These are phyloP conservation scores for Radopholus similis DNA, from an alignment of 1,140 invertebrate genomes.

Conservation along the genomic window DNA sequence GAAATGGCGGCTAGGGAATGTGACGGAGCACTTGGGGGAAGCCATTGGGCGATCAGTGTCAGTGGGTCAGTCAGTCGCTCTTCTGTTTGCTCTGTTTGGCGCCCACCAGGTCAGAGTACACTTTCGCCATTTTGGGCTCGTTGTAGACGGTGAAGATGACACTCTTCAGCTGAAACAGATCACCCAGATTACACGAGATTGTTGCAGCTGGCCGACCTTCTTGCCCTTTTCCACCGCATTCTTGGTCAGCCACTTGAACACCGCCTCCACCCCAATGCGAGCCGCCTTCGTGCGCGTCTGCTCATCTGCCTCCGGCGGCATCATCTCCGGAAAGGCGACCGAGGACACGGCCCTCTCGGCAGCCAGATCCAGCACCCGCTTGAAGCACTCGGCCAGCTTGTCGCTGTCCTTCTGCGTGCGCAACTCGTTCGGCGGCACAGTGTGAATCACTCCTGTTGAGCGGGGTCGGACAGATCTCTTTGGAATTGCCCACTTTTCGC, in stretches of 20 bases:
- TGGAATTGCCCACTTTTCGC: not conserved
- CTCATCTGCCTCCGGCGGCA: not conserved
- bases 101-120: not conserved
- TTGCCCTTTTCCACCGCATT: not conserved
- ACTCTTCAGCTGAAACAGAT: not conserved
- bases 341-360: not conserved
- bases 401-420: constrained; percentile 10
- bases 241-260: constrained; percentile 1
- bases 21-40: too few relatives aligned
- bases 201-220: not conserved
- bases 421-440: constrained; percentile 3
- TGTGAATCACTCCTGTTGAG: constrained; percentile 11
- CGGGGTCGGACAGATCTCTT: not conserved
- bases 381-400: constrained; percentile 9
- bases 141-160: not conserved
- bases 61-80: not conserved
- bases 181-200: not conserved
- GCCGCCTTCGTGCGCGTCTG: not conserved
- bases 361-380: not conserved
- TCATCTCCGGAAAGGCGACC: constrained; percentile 13
- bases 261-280: constrained; percentile 2
- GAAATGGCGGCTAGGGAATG: too few relatives aligned
- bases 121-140: not conserved
- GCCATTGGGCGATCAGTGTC: too few relatives aligned
- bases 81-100: not conserved